Evolutionary conservation across 37 sponge, comb jelly and placozoan genomes (phyloP).

Genomic region (Spongilla lacustris): DNA sequence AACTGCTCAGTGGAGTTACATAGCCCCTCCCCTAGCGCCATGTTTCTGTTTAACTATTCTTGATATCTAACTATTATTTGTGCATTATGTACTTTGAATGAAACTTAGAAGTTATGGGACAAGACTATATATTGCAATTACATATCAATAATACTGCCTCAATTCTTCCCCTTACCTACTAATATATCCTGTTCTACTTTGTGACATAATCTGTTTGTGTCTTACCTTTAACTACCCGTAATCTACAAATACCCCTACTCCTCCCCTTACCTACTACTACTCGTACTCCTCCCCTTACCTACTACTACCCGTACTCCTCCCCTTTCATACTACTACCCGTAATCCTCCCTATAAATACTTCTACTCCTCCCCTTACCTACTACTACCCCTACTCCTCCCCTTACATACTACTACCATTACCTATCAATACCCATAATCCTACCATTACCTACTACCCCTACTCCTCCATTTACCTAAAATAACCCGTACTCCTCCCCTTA

Average conservation of each 20-base stretch:
- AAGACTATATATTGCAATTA: background rate
- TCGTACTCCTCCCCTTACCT: background rate
- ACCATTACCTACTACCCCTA: background rate
- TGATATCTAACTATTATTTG: too few relatives aligned
- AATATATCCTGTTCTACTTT: background rate
- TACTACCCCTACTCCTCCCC: slow-evolving; percentile 1
- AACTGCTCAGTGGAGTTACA: too few relatives aligned
- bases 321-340: background rate
- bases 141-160: background rate
- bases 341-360: background rate
- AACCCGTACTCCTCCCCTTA: background rate
- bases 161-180: background rate
- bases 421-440: background rate
- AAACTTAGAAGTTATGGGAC: background rate
- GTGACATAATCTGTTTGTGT: background rate
- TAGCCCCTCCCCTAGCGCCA: too few relatives aligned
- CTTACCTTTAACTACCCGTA: background rate
- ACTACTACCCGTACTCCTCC: background rate
- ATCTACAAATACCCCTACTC: background rate
- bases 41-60: too few relatives aligned
- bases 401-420: background rate
- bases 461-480: background rate
- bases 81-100: background rate
- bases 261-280: background rate
- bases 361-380: background rate